These are phyloP conservation scores for Caenorhabditis plicata DNA, from an alignment of 2,888 invertebrate species.

Conservation along the genomic window DNA sequence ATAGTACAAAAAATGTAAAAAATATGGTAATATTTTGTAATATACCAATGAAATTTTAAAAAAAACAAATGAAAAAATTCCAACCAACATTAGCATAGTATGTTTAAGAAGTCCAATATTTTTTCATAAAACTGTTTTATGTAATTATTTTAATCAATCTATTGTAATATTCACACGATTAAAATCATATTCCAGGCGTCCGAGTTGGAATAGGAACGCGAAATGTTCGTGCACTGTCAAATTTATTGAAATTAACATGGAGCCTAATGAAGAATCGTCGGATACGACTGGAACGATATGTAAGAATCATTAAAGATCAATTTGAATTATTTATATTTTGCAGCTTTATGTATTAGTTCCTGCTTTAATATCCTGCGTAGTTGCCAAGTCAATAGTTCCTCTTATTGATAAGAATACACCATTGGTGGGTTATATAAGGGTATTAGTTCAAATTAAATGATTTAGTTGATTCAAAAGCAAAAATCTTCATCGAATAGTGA, in stretches of 20 bases:
- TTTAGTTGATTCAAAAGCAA: neutral
- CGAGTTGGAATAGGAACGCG: constrained; percentile 19
- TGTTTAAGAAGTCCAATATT: too few relatives aligned
- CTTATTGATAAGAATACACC: constrained; percentile 3
- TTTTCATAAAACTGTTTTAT: too few relatives aligned
- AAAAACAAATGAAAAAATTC: too few relatives aligned
- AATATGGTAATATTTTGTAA: too few relatives aligned
- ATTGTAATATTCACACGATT: too few relatives aligned
- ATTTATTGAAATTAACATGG: constrained; percentile 28
- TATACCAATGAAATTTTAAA: too few relatives aligned
- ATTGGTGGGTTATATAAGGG: neutral
- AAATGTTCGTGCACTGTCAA: constrained; percentile 13
- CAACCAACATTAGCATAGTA: too few relatives aligned
- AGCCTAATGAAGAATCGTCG: constrained; percentile 24
- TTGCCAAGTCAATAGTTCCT: constrained; percentile 17
- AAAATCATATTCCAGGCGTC: too few relatives aligned
- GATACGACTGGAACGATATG: constrained; percentile 26
- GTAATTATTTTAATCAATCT: too few relatives aligned
- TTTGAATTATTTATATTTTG: neutral
- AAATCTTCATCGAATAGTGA: neutral
- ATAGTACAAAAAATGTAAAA: too few relatives aligned
- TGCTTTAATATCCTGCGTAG: constrained; percentile 19
- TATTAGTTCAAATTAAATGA: too few relatives aligned
- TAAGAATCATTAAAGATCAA: neutral
- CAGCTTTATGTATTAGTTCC: constrained; percentile 27